These are phyloP conservation scores for Dynastes grantii DNA, from an alignment of 2,888 invertebrate species.

Conservation along the genomic window DNA sequence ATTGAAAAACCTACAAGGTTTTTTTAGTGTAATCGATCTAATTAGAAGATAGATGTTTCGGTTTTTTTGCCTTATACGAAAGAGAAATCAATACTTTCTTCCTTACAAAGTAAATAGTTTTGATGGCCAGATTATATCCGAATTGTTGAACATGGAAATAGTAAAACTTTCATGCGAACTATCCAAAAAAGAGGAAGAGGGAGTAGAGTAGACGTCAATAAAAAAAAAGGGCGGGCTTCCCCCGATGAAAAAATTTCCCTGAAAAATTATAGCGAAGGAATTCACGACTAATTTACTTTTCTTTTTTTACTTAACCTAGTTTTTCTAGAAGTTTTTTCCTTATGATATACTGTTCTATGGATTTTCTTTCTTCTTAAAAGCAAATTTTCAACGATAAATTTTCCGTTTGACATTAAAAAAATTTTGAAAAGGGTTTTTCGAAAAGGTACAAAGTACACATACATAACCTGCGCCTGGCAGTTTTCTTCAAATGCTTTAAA, in stretches of 20 bases:
- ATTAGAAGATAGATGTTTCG: not conserved
- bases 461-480: not conserved
- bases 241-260: constrained; percentile 32
- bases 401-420: constrained; percentile 8
- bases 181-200: constrained; percentile 1
- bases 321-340: not conserved
- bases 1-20: not conserved
- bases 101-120: constrained; percentile 11
- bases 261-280: constrained; percentile 30
- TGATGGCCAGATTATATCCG: constrained; percentile 8
- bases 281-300: constrained; percentile 27
- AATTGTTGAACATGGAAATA: constrained; percentile 30
- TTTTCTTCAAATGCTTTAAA: constrained; percentile 23
- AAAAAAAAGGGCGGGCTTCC: constrained; percentile 16
- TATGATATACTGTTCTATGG: constrained; percentile 24
- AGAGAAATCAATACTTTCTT: not conserved
- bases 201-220: not conserved
- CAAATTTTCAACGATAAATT: not conserved
- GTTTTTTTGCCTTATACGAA: not conserved
- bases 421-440: not conserved
- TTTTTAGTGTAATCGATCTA: not conserved
- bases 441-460: not conserved
- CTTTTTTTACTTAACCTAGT: constrained; percentile 31
- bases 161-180: constrained; percentile 27
- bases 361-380: constrained; percentile 2